Evolutionary conservation across 2,888 invertebrate species (phyloP).

Genomic region (Diaperis boleti): DNA sequence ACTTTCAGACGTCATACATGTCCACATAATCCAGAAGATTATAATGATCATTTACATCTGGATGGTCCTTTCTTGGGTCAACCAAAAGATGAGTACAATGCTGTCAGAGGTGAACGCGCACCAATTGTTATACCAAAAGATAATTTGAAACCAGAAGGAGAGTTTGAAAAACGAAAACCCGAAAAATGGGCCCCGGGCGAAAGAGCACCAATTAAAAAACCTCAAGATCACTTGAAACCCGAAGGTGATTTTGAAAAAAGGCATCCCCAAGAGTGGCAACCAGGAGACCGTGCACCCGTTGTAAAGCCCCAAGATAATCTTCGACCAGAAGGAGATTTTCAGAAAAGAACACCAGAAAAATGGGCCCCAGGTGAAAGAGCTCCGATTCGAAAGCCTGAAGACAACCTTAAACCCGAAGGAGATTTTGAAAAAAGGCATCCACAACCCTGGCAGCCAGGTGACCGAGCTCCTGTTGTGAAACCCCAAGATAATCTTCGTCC

Average conservation of each 20-base stretch:
- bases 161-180: constrained; percentile 64
- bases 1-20: constrained; percentile 82
- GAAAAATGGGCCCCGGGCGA: constrained; percentile 67
- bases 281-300: constrained; percentile 66
- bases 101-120: constrained; percentile 63
- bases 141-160: constrained; percentile 66
- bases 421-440: constrained; percentile 64
- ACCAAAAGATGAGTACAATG: constrained; percentile 68
- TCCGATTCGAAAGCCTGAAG: constrained; percentile 62
- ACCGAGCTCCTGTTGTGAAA: constrained; percentile 66
- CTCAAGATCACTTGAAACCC: constrained; percentile 62
- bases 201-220: constrained; percentile 64
- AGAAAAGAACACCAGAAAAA: constrained; percentile 52
- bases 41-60: constrained; percentile 79
- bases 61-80: constrained; percentile 75
- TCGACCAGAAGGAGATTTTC: constrained; percentile 72
- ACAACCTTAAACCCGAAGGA: constrained; percentile 66
- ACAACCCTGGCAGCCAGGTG: constrained; percentile 59
- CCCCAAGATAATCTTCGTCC: constrained; percentile 69
- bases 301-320: constrained; percentile 69
- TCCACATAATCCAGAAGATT: constrained; percentile 74
- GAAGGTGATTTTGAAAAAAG: constrained; percentile 69
- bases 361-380: constrained; percentile 64
- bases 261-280: constrained; percentile 41
- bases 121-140: constrained; percentile 65